Percentiles rank a stretch among this genome's conserved stretches.
Conservation (phyloP, 1,140 invertebrate species). For the Leptoteleia sp. region DNA sequence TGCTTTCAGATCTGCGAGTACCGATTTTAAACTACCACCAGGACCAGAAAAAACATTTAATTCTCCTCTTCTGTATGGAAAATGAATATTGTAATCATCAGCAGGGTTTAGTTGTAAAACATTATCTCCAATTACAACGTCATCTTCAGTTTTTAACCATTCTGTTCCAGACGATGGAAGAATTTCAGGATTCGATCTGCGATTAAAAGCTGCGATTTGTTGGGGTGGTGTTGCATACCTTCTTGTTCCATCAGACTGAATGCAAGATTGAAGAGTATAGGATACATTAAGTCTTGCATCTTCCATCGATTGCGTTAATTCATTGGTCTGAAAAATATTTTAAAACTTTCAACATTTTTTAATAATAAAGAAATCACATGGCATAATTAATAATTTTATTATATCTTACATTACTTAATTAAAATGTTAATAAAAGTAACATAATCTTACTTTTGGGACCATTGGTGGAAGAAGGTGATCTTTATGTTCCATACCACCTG, state of each 20-base stretch:
- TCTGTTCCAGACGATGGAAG: conserved; percentile 81
- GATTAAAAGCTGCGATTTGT: conserved; percentile 92
- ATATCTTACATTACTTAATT: too few species aligned
- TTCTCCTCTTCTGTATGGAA: conserved; percentile 92
- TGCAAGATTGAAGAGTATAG: conserved; percentile 90
- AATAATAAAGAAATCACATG: too few species aligned
- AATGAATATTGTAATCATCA: conserved; percentile 91
- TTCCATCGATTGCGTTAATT: conserved; percentile 88
- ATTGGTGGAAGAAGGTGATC: conserved; percentile 86
- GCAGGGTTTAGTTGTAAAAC: conserved; percentile 88
- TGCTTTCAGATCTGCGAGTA: conserved; percentile 90
- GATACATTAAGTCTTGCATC: conserved; percentile 91
- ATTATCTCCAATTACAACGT: conserved; percentile 86
- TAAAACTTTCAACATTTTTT: too few species aligned
- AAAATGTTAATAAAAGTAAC: too few species aligned
- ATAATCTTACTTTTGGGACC: conserved; percentile 79
- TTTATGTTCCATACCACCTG: conserved; percentile 82
- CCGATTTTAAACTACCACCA: conserved; percentile 91
- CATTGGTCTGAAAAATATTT: conserved; percentile 84
- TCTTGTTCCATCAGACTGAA: conserved; percentile 89
- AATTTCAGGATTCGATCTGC: conserved; percentile 86
- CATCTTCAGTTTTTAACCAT: conserved; percentile 84
- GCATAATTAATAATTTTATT: too few species aligned
- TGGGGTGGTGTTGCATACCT: conserved; percentile 92
- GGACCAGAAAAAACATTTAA: conserved; percentile 91